Evolutionary conservation across 2,113 vertebrate genomes (phyloP).

Genomic region (Danionella cerebrum): DNA sequence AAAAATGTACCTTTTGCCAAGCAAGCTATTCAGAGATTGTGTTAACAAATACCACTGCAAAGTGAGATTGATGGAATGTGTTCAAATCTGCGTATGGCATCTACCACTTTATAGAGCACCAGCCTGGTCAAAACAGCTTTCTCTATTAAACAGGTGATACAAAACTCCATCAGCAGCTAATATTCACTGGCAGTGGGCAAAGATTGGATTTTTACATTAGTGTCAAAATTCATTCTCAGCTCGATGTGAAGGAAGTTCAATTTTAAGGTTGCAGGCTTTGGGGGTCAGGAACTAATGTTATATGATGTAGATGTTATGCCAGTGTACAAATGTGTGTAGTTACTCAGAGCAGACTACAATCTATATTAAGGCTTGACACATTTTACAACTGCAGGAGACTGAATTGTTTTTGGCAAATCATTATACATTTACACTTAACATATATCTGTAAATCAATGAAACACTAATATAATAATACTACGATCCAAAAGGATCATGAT

Average conservation of each 20-base stretch:
- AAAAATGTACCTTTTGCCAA: constrained; percentile 13
- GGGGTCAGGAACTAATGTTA: background rate
- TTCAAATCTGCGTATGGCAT: constrained; percentile 62
- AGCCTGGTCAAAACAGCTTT: constrained; percentile 49
- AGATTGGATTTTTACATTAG: constrained; percentile 70
- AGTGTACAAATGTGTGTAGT: too few relatives aligned
- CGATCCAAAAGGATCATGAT: too few relatives aligned
- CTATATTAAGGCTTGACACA: too few relatives aligned
- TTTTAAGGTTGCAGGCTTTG: constrained; percentile 35
- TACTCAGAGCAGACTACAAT: too few relatives aligned
- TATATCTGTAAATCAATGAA: too few relatives aligned
- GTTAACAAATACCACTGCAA: constrained; percentile 53
- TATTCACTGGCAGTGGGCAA: constrained; percentile 56
- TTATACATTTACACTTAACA: too few relatives aligned
- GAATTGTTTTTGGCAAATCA: too few relatives aligned
- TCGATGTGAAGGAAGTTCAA: constrained; percentile 36
- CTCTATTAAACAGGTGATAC: constrained; percentile 62
- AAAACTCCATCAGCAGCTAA: constrained; percentile 54
- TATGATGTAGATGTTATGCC: background rate
- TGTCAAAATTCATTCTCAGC: constrained; percentile 62
- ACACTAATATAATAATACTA: too few relatives aligned
- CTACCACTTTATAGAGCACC: constrained; percentile 61
- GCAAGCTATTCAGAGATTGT: constrained; percentile 51
- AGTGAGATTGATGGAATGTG: constrained; percentile 63
- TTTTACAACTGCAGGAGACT: too few relatives aligned